These are phyloP conservation scores for Gallinago stenura DNA, from an alignment of 2,797 vertebrate species.

Conservation along the genomic window DNA sequence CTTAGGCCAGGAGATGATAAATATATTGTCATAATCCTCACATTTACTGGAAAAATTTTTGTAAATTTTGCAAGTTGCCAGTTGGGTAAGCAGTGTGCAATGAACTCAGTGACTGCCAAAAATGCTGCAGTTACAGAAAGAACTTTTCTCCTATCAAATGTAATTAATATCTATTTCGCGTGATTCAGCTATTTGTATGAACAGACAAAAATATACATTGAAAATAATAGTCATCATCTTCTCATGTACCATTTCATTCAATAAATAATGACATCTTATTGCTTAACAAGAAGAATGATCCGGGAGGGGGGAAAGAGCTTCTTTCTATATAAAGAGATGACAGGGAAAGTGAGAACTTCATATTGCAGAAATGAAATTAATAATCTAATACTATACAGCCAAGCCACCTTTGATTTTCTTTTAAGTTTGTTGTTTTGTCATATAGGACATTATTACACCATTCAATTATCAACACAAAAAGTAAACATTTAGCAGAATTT, in stretches of 20 bases:
- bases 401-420: not conserved
- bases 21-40: slow-evolving; percentile 35
- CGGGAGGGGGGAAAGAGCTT: not conserved
- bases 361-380: not conserved
- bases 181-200: slow-evolving; percentile 16
- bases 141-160: not conserved
- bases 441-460: not conserved
- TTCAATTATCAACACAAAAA: not conserved
- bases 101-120: slow-evolving; percentile 44
- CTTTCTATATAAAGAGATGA: not conserved
- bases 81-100: slow-evolving; percentile 19
- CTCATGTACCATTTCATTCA: slow-evolving; percentile 24
- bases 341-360: not conserved
- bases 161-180: slow-evolving; percentile 29
- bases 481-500: not conserved
- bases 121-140: slow-evolving; percentile 51
- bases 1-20: slow-evolving; percentile 33
- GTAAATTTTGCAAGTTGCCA: slow-evolving; percentile 52
- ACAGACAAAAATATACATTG: slow-evolving; percentile 29
- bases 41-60: slow-evolving; percentile 44
- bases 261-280: slow-evolving; percentile 26
- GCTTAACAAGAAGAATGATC: not conserved
- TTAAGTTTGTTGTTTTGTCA: not conserved
- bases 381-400: not conserved
- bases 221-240: slow-evolving; percentile 35